A percentile compares a stretch with the other conserved stretches of the same genome.
Evolutionary conservation across 2,888 invertebrate species (phyloP).

Genomic region (Parnassius smintheus): DNA sequence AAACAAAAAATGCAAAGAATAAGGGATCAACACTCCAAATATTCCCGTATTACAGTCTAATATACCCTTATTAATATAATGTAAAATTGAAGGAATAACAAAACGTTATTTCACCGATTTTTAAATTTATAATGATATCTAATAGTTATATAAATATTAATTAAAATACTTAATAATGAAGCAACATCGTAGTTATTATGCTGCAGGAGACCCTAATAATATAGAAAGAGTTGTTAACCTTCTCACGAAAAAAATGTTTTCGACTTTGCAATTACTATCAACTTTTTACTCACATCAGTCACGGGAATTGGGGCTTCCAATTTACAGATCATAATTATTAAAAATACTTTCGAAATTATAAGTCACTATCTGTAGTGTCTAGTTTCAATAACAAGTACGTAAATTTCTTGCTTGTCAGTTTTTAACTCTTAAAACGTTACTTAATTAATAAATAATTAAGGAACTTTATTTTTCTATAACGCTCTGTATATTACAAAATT

Average conservation of each 20-base stretch:
- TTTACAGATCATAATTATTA: constrained; percentile 5
- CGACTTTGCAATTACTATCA: constrained; percentile 8
- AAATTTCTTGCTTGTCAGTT: constrained; percentile 5
- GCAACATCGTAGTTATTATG: neutral
- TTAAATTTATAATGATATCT: no score
- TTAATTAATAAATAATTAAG: constrained; percentile 5
- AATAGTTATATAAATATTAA: no score
- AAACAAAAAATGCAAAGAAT: neutral
- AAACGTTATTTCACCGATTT: no score
- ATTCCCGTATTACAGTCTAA: no score
- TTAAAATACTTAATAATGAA: neutral
- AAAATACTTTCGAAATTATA: constrained; percentile 7
- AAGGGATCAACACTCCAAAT: no score
- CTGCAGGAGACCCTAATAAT: constrained; percentile 1
- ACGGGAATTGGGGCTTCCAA: constrained; percentile 5
- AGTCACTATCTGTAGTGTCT: constrained; percentile 5
- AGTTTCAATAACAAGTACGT: constrained; percentile 5
- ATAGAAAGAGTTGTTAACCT: constrained; percentile 19
- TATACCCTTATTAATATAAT: no score
- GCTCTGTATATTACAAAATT: no score
- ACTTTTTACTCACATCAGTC: constrained; percentile 16
- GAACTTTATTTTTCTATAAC: no score
- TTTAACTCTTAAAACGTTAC: constrained; percentile 9
- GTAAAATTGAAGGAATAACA: no score
- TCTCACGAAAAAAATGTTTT: constrained; percentile 15